Evolutionary conservation across 2,888 invertebrate species (phyloP).

Genomic region (Pogonocherus hispidulus): DNA sequence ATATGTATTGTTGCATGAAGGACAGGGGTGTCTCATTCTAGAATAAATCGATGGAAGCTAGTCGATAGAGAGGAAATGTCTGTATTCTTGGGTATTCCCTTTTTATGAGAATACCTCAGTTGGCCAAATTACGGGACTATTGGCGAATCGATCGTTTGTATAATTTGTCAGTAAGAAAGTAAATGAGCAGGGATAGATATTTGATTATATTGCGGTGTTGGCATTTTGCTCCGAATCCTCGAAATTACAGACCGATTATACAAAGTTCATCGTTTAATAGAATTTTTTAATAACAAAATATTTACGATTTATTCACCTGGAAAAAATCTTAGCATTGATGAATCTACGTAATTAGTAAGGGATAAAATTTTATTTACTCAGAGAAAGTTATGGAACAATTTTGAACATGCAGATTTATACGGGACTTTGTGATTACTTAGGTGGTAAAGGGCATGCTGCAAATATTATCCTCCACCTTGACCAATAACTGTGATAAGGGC

Average conservation of each 20-base stretch:
- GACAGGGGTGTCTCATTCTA: neutral
- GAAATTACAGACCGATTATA: neutral
- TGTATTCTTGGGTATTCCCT: slow-evolving; percentile 2
- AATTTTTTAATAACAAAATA: slow-evolving; percentile 19
- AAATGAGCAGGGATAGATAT: slow-evolving; percentile 7
- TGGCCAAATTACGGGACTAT: slow-evolving; percentile 7
- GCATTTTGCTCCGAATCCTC: slow-evolving; percentile 6
- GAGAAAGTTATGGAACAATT: slow-evolving; percentile 12
- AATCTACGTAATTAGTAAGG: slow-evolving; percentile 1
- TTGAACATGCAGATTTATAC: slow-evolving; percentile 19
- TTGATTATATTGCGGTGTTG: slow-evolving; percentile 11
- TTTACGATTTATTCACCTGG: slow-evolving; percentile 10
- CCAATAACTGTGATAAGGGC: slow-evolving; percentile 10
- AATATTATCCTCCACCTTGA: slow-evolving; percentile 7
- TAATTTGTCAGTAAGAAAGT: slow-evolving; percentile 10
- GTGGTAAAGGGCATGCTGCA: neutral
- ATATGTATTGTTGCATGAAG: slow-evolving; percentile 5
- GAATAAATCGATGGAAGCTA: neutral
- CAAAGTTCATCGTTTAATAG: slow-evolving; percentile 6
- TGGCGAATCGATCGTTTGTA: slow-evolving; percentile 7
- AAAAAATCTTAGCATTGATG: slow-evolving; percentile 7
- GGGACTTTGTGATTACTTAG: slow-evolving; percentile 3
- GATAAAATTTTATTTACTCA: slow-evolving; percentile 13
- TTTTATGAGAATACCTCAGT: slow-evolving; percentile 8
- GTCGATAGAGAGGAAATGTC: slow-evolving; percentile 1